Evolutionary conservation across 2,797 vertebrate genomes (phyloP), one percentile per base, ranked within the genome.

Genomic region (Spinus olivaceus): DNA sequence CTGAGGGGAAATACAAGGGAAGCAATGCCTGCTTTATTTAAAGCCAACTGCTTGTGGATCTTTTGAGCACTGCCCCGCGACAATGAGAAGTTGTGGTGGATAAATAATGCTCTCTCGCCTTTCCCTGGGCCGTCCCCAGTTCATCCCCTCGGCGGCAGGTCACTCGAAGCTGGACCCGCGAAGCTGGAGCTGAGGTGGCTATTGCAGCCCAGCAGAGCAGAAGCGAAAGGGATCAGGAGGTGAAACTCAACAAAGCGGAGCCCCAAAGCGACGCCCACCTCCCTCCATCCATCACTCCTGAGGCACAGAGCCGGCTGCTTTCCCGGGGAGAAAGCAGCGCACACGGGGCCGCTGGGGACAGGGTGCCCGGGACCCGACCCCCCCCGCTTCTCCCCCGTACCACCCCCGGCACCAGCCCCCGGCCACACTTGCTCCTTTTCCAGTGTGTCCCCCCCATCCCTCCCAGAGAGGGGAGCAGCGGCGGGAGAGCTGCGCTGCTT

Each of bases 1-100:
- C 94, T 94, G 91, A 97, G 95, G 94, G 94, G 93, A 94, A 94
- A 95, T 94, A 95, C 93, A 83, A 96, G 95, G 87, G 88, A 94
- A 96, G 96, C 89, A 84, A 82, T 78, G 94, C 82, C 74, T 56
- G 92, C 96, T 96, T 93, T 96, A 95, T 96, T 96, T 95, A 90
- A 94, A 88, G 85, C 67, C 54, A 90, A 50, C 61, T 71, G 49
- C 86, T 60, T 32, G 73, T 77, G 67, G 88, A 70, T 69, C 86
- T 92, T 76, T 73, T 71, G 88, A 94, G 91, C 44, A 32, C 74
- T 74, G 74, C 80, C 56, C 86, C 42, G 76, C 81, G 28, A 79
- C 88, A 53, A 83, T 50, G 88, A 66, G 89, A 61, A 92, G 47
- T 49, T 70, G 91, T 32, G 32, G 91, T 12, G 67, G 92, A 35